Evolutionary conservation across 2,888 invertebrate species (phyloP).

Genomic region (Diaphora mendica): DNA sequence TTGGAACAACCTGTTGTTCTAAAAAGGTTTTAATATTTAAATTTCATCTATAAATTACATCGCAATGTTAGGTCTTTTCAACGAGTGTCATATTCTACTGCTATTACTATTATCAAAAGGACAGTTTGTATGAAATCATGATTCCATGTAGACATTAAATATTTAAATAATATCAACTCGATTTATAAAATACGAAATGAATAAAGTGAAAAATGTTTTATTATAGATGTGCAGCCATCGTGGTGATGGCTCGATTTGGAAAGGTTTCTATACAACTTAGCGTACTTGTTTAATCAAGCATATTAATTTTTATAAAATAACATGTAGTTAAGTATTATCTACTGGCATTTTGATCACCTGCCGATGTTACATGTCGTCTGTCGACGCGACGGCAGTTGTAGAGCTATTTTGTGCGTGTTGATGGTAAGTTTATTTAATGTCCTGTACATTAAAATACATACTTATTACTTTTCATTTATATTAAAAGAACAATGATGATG

Average conservation of each 20-base stretch:
- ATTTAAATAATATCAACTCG: neutral
- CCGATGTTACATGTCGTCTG: conserved; percentile 46
- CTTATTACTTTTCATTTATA: too few relatives aligned
- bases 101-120: neutral
- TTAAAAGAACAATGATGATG: neutral
- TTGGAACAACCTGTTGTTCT: neutral
- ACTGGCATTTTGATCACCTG: conserved; percentile 64
- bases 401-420: conserved; percentile 32
- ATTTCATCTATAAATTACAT: neutral
- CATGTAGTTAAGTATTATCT: conserved; percentile 52
- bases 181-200: neutral
- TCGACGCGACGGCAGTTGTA: conserved; percentile 44
- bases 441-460: neutral
- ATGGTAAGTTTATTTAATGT: conserved; percentile 23
- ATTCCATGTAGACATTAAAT: neutral
- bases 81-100: neutral
- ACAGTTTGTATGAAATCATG: neutral
- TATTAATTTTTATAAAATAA: conserved; percentile 50
- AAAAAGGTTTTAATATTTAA: neutral
- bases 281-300: too few relatives aligned
- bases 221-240: too few relatives aligned
- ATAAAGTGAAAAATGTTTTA: too few relatives aligned
- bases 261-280: neutral
- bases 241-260: neutral
- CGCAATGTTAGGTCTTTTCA: neutral